phyloP scores from a whole-genome alignment of 1,140 invertebrate species.

The Euura lappo region DNA sequence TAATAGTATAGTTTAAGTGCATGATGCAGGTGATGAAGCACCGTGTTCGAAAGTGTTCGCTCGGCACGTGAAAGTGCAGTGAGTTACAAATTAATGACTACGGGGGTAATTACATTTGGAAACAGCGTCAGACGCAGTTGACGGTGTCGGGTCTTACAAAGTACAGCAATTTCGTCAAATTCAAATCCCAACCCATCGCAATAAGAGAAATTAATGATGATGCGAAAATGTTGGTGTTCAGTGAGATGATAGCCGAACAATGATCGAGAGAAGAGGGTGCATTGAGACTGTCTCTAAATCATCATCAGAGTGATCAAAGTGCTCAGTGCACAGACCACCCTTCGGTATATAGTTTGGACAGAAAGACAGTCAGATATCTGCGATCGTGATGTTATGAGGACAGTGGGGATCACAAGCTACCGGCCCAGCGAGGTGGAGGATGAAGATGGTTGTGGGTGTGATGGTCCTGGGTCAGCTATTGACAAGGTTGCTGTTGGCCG shows the following conservation, averaged over 20 bases:
- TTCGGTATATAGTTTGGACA: too few relatives aligned
- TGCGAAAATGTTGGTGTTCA: too few relatives aligned
- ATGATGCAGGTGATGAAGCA: not conserved
- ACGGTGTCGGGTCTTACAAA: not conserved
- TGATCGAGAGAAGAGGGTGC: too few relatives aligned
- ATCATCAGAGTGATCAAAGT: too few relatives aligned
- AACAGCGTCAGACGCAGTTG: not conserved
- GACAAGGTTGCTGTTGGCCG: conserved; percentile 55
- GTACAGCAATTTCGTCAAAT: too few relatives aligned
- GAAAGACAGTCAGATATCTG: too few relatives aligned
- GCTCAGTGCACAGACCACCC: too few relatives aligned
- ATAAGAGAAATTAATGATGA: too few relatives aligned
- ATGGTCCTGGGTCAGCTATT: conserved; percentile 59
- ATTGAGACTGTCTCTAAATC: too few relatives aligned
- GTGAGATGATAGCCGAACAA: too few relatives aligned
- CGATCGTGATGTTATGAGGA: conserved; percentile 56
- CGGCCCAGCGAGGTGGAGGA: conserved; percentile 58
- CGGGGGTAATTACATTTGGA: not conserved
- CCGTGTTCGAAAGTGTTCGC: not conserved
- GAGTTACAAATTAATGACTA: not conserved
- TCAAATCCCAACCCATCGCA: too few relatives aligned
- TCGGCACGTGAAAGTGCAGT: not conserved
- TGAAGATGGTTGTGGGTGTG: conserved; percentile 59
- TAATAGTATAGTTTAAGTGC: not conserved
- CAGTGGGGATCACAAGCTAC: conserved; percentile 51